Base-by-base conservation (phyloP, 2,888 invertebrate genomes). In the Himalopsyche tibetana region DNA sequence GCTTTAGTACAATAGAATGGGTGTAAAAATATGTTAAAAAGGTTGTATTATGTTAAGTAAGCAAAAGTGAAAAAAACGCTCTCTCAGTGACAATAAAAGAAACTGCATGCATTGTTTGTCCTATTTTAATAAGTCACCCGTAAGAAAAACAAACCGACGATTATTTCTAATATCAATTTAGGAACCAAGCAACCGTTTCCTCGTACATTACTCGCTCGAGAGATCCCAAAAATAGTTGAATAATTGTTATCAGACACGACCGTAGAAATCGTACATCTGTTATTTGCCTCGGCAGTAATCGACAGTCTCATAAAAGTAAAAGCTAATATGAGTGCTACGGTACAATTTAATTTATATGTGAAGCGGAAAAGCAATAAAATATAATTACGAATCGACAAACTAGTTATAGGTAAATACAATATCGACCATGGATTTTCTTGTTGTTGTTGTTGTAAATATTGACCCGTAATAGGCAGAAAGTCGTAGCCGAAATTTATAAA, bases 301-400 rank as follows among this genome's bases (percentile, higher is more conserved):
- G 63, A 63, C 63, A 63, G 63, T 63, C 19, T 63, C 63, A 63
- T 63, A 63, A 63, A 63, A 63, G 63, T 63, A 63, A 63, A 63
- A 63, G 63, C 28, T 19, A 19, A 63, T 19, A 63, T 19, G 63
- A 19, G 17, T 0, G n/a, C 2, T n/a, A 56, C 56, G 19, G 56
- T 56, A 17, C 17, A 8, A 63, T 19, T 19, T 63, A 63, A 63
- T 63, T 63, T 19, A 63, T 63, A n/a, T 19, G 19, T 19, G 63
- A 28, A 63, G 28, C 63, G 63, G 28, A 63, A 63, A 28, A 12
- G n/a, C 6, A 63, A 63, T 63, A n/a, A 19, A 63, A 51, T 51
- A 51, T 15, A 15, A 0, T 51, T 15, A 51, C 51, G 51, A 15
- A 15, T 5, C 15, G 51, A 15, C 51, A 15, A 15, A 15, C 51